phyloP scores from a whole-genome alignment of 2,888 invertebrate genomes.

The Drosophila suboccidentalis region DNA sequence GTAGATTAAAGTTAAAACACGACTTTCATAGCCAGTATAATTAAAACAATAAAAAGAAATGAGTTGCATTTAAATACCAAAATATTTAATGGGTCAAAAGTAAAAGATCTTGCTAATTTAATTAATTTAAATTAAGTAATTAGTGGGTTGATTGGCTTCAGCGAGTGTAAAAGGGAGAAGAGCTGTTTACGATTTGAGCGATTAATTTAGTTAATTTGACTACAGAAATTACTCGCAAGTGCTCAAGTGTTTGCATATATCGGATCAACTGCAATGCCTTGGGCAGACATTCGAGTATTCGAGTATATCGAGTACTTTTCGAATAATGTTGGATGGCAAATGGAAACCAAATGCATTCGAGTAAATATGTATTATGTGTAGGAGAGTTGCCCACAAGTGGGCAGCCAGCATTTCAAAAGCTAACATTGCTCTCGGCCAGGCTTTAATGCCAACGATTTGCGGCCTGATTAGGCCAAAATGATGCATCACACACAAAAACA shows the following conservation, averaged over 20 bases:
- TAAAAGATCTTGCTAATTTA: background rate
- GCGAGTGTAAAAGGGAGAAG: background rate
- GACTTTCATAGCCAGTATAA: background rate
- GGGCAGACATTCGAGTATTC: background rate
- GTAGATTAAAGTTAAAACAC: background rate
- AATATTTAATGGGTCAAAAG: background rate
- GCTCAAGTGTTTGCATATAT: constrained; percentile 30
- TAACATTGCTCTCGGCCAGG: constrained; percentile 71
- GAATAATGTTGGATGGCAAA: constrained; percentile 34
- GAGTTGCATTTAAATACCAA: too few species aligned
- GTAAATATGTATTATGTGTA: constrained; percentile 57
- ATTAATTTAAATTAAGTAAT: constrained; percentile 11
- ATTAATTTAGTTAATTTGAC: constrained; percentile 19
- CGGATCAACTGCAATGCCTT: constrained; percentile 21
- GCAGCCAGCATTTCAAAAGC: constrained; percentile 56
- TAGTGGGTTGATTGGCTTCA: background rate
- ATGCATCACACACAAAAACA: constrained; percentile 70
- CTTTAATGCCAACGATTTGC: constrained; percentile 79
- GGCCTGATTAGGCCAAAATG: constrained; percentile 77
- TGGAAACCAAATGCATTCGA: constrained; percentile 58
- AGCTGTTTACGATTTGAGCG: constrained; percentile 16
- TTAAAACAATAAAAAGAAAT: too few species aligned
- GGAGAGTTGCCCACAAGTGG: constrained; percentile 57
- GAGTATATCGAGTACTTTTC: constrained; percentile 5
- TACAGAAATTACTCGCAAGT: constrained; percentile 21